Evolutionary conservation across 1,140 invertebrate genomes (phyloP).

Genomic region (Platyscapa corneri): DNA sequence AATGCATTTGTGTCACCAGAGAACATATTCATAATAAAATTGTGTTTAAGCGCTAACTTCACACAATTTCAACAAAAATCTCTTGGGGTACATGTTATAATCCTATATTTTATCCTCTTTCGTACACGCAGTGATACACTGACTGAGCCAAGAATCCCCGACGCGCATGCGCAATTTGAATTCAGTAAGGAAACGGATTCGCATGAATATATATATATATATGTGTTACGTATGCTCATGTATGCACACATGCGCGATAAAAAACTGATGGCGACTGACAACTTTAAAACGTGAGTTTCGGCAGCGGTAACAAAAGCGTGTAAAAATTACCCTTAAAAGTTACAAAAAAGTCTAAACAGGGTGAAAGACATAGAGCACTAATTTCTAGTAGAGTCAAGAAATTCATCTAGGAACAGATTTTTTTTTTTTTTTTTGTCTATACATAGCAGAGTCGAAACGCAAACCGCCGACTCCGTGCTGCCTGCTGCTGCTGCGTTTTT

Average conservation of each 20-base stretch:
- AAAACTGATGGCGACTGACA: constrained; percentile 69
- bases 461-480: constrained; percentile 13
- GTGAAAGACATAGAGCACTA: background rate
- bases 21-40: background rate
- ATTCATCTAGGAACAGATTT: background rate
- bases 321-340: constrained; percentile 12
- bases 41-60: constrained; percentile 30
- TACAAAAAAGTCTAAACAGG: background rate
- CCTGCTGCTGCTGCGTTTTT: constrained; percentile 9
- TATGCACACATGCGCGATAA: background rate
- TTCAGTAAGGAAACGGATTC: background rate
- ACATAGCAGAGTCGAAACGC: background rate
- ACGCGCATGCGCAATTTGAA: constrained; percentile 35
- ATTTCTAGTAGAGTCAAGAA: background rate
- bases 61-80: background rate
- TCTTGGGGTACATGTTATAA: background rate
- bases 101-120: constrained; percentile 20
- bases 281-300: constrained; percentile 73
- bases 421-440: constrained; percentile 10
- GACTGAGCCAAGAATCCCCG: constrained; percentile 7
- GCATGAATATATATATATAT: background rate
- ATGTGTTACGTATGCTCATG: background rate
- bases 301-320: background rate
- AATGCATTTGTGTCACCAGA: background rate
- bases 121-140: no score